Base-by-base conservation (phyloP, 2,797 vertebrate species). In the Diplodus puntazzo region DNA sequence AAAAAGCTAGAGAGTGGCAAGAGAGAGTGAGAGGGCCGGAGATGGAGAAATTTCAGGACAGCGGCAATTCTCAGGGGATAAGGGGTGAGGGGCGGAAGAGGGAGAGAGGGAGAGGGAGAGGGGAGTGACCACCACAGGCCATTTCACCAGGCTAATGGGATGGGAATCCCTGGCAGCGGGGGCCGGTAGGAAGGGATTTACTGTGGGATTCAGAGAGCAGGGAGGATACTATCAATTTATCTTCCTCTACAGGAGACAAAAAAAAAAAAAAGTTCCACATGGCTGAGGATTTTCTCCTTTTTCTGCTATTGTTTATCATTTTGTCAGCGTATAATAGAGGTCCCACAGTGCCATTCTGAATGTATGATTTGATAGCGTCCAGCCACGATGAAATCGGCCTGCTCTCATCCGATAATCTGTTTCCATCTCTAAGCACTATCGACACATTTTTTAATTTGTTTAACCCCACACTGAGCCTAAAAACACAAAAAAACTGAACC, bases 141-240 rank as follows among this genome's bases (percentile, higher is more conserved):
- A 87, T 89, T 87, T 89, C 78, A 82, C 63, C 23, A 10, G 16
- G 71, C 72, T 93, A 91, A 92, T 89, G 82, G 87, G 80, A 86
- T 78, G 79, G 88, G 90, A 90, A 92, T 92, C 87, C 77, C 85
- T 79, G 72, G 69, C 69, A 68, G 81, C 10, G 16, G 80, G 62
- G 75, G 64, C 67, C 1, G 60, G 62, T 79, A 12, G 5, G 62
- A 64, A 59, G 75, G 86, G 86, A 89, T 92, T 90, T 88, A 85
- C 57, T 80, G 5, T 63, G 45, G 74, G 61, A 78, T 80, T 75
- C 71, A 79, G 43, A 52, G 42, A 59, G 69, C 79, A 23, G 54
- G 21, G 53, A 73, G 82, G 77, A 81, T 53, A 49, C 70, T 62
- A 68, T 82, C 74, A 84, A 74, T 89, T 78, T 74, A 69, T 81